Conservation (phyloP, 2,113 vertebrate genomes). For the Chelonoidis abingdonii region DNA sequence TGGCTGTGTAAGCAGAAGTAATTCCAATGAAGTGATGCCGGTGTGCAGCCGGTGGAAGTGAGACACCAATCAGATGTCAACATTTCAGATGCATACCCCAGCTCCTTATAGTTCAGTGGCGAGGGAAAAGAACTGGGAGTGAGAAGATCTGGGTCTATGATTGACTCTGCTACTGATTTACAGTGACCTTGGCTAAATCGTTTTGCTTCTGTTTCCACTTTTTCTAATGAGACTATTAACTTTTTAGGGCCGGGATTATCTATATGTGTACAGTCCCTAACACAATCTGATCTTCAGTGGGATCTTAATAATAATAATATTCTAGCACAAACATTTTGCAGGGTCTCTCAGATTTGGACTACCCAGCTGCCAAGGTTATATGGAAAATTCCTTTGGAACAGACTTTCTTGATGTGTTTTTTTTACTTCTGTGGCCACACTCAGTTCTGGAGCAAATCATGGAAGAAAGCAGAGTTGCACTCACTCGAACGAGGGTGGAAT, state of each 20-base stretch:
- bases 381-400: not conserved
- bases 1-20: not conserved
- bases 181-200: conserved; percentile 14
- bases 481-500: not conserved
- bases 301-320: not conserved
- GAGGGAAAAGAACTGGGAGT: conserved; percentile 16
- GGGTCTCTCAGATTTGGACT: not conserved
- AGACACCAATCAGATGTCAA: not conserved
- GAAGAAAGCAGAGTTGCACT: not conserved
- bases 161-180: not conserved
- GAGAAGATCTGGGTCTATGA: not conserved
- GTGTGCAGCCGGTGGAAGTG: not conserved
- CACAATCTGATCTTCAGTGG: conserved; percentile 8
- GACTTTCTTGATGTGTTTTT: not conserved
- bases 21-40: not conserved
- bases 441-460: not conserved
- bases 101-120: not conserved
- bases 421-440: not conserved
- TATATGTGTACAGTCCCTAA: not conserved
- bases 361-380: not conserved
- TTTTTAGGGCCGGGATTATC: not conserved
- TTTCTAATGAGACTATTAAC: not conserved
- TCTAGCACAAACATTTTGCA: not conserved
- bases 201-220: conserved; percentile 35
- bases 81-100: not conserved